Conservation (phyloP, 2,888 invertebrate genomes). For the Eledone cirrhosa region DNA sequence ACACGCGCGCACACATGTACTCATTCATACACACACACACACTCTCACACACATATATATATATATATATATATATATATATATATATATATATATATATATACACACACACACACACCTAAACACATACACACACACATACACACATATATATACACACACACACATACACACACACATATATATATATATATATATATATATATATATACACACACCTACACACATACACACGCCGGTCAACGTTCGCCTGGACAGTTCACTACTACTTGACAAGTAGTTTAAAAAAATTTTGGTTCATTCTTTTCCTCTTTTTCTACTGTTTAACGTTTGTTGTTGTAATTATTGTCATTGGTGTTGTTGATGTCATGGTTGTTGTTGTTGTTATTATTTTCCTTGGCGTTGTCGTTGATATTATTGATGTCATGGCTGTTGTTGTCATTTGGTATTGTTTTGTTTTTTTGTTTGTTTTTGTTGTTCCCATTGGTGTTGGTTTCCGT, state of each 20-base stretch:
- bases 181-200: slow-evolving; percentile 2
- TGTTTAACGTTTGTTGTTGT: too few relatives aligned
- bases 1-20: too few relatives aligned
- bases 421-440: too few relatives aligned
- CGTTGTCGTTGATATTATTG: too few relatives aligned
- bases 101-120: not conserved
- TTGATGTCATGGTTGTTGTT: too few relatives aligned
- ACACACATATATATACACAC: not conserved
- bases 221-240: not conserved
- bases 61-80: slow-evolving; percentile 2
- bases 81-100: not conserved
- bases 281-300: not conserved
- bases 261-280: not conserved
- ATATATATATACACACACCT: not conserved
- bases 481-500: too few relatives aligned
- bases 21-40: not conserved
- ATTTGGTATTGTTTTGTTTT: too few relatives aligned
- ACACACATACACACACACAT: not conserved
- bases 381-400: too few relatives aligned
- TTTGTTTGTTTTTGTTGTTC: too few relatives aligned
- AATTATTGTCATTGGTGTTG: too few relatives aligned
- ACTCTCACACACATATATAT: not conserved
- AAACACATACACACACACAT: not conserved
- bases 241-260: not conserved
- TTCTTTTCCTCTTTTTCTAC: too few relatives aligned